Evolutionary conservation across 2,113 vertebrate genomes (phyloP).

Genomic region (Alouatta palliata): DNA sequence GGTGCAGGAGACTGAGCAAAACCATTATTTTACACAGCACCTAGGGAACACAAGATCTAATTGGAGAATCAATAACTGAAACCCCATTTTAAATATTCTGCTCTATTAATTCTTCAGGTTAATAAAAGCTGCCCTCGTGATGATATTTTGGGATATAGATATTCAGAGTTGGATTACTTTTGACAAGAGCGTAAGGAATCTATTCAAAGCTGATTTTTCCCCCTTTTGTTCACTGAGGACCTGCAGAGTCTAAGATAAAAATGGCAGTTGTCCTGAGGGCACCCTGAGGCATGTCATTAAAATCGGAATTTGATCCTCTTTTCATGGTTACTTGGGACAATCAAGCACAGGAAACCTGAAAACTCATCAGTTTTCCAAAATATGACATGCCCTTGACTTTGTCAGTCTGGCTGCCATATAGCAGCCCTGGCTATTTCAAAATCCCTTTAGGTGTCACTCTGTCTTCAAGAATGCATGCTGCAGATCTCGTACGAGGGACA

Average conservation of each 20-base stretch:
- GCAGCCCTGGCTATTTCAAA: slow-evolving; percentile 85
- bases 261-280: slow-evolving; percentile 96
- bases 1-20: slow-evolving; percentile 56
- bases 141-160: slow-evolving; percentile 87
- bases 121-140: slow-evolving; percentile 81
- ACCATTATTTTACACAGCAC: slow-evolving; percentile 64
- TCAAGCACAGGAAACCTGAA: slow-evolving; percentile 95
- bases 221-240: slow-evolving; percentile 86
- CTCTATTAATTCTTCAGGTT: slow-evolving; percentile 84
- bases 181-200: slow-evolving; percentile 88
- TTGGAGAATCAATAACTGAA: slow-evolving; percentile 85
- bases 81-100: slow-evolving; percentile 82
- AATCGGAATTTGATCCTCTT: slow-evolving; percentile 95
- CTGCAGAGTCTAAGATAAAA: slow-evolving; percentile 95
- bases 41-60: slow-evolving; percentile 80
- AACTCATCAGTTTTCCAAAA: slow-evolving; percentile 96
- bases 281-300: slow-evolving; percentile 97
- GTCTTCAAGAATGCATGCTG: slow-evolving; percentile 92
- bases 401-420: slow-evolving; percentile 82
- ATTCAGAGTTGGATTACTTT: slow-evolving; percentile 89
- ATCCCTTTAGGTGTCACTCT: slow-evolving; percentile 99
- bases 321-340: slow-evolving; percentile 94
- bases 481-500: slow-evolving; percentile 33
- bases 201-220: slow-evolving; percentile 87
- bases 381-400: slow-evolving; percentile 93